phyloP scores from a whole-genome alignment of 2,888 invertebrate genomes.

The Andrena dorsata region DNA sequence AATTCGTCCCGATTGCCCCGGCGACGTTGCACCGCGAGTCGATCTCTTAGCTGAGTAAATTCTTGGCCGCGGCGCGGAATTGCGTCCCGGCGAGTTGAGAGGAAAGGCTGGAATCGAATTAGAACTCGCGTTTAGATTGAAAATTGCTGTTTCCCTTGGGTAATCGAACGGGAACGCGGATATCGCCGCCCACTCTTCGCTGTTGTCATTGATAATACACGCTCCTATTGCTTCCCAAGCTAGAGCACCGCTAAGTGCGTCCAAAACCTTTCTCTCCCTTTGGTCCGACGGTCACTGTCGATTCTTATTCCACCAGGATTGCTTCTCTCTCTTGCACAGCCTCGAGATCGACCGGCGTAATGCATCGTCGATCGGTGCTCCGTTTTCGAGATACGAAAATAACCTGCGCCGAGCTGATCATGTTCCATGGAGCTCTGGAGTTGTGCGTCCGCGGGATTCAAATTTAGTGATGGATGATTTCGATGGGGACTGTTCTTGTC shows the following conservation, averaged over 20 bases:
- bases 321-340: not conserved
- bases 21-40: not conserved
- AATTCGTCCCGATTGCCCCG: conserved; percentile 13
- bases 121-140: conserved; percentile 3
- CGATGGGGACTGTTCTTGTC: not conserved
- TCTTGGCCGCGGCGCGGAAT: no score
- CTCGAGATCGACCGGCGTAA: not conserved
- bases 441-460: not conserved
- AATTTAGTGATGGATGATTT: not conserved
- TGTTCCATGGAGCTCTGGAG: not conserved
- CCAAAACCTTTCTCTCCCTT: not conserved
- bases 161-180: not conserved
- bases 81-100: not conserved
- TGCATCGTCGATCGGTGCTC: conserved; percentile 15
- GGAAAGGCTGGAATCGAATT: not conserved
- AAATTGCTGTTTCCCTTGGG: not conserved
- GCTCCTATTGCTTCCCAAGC: not conserved
- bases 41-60: no score
- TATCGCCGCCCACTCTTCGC: not conserved
- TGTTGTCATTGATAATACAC: conserved; percentile 29
- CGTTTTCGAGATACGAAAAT: conserved; percentile 16
- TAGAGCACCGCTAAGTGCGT: not conserved
- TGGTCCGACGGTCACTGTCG: not conserved
- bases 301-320: not conserved
- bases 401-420: not conserved